These are phyloP conservation scores for Serilophus lunatus DNA, from an alignment of 2,113 vertebrate species.

Conservation along the genomic window DNA sequence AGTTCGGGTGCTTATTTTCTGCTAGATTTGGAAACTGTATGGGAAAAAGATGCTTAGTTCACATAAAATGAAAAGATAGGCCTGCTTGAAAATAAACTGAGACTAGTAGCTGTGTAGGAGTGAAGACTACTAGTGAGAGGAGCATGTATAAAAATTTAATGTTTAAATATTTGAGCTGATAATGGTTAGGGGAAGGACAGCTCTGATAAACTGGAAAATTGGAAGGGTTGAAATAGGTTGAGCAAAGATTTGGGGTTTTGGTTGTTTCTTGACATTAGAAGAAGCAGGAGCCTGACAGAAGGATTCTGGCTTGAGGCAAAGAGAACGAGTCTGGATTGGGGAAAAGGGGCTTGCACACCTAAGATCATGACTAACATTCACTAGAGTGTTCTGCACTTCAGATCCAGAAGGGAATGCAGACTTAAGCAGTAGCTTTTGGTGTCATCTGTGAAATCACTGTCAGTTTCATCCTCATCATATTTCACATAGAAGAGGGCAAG, in stretches of 20 bases:
- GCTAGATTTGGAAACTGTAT: background rate
- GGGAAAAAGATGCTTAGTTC: background rate
- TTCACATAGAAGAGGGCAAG: background rate
- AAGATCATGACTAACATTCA: background rate
- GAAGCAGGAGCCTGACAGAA: background rate
- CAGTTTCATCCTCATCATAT: background rate
- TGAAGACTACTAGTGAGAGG: background rate
- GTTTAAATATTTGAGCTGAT: background rate
- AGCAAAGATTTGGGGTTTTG: background rate
- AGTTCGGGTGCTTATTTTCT: background rate
- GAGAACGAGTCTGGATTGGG: background rate
- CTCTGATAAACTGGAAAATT: background rate
- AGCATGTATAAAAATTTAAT: background rate
- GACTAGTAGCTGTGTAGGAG: background rate
- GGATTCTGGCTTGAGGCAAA: background rate
- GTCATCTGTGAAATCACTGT: background rate
- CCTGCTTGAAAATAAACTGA: background rate
- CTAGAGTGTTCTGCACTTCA: background rate
- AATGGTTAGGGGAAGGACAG: background rate
- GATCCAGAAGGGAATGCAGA: background rate
- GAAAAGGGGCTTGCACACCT: background rate
- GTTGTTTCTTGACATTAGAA: background rate
- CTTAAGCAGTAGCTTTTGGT: background rate
- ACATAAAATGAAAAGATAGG: background rate
- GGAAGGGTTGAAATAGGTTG: background rate